Evolutionary conservation across 2,888 invertebrate species (phyloP), one percentile per base, ranked within the genome.

Genomic region (Meteorus cinctellus): DNA sequence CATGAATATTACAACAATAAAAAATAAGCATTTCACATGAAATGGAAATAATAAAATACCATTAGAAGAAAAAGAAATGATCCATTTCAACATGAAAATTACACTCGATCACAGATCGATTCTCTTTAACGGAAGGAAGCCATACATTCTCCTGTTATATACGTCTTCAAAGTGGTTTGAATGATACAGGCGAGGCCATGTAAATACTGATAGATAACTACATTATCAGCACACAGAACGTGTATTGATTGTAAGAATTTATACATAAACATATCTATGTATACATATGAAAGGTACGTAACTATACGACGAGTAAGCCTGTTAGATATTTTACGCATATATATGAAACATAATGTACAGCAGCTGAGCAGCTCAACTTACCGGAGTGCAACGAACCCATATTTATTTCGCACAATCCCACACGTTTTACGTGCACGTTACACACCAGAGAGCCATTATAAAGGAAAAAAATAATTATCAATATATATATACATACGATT

Each of bases 341-440:
- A 60, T 14, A 63, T 14, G n/a, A 19, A 67, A 73, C 45, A 62
- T 70, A 60, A 74, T 78, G 65, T 71, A 72, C 45, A 69, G 63
- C 5, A 36, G 27, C 51, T 24, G 60, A n/a, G n/a, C 62, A 67
- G 69, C 75, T 78, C 75, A 72, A 68, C 67, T 77, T 72, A 72
- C 76, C 65, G 67, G 82, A 81, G 86, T 83, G 83, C 85, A 86
- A 86, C 83, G 86, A 86, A 86, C 86, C 82, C 82, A 34, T 81
- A 80, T 55, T 19, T 55, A 78, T 81, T 82, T 84, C 79, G 79
- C 81, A 70, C 78, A 77, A 76, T 72, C 71, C 65, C 68, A 62
- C 77, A 72, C 73, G 75, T 78, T 77, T 78, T 41, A 41, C 12
- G 74, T 79, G 76, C 80, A 78, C 75, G 76, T 79, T 65, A 63